phyloP scores from a whole-genome alignment of 1,140 invertebrate species.

The Gerris buenoi region DNA sequence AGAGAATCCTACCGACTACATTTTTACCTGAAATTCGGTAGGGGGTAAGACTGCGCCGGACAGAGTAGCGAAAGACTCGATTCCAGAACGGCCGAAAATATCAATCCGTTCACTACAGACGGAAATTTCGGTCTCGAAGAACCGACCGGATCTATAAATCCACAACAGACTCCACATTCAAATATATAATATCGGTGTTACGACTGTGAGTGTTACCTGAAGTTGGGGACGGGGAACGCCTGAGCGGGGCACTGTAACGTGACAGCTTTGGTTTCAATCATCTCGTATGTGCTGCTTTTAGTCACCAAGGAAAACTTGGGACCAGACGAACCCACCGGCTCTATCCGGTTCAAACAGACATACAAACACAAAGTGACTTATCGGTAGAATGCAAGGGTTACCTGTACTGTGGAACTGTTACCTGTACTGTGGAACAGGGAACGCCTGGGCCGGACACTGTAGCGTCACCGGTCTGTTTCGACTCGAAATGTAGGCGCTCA shows the following conservation, averaged over 20 bases:
- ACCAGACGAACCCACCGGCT: slow-evolving; percentile 36
- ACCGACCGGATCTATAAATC: slow-evolving; percentile 38
- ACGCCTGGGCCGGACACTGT: slow-evolving; percentile 49
- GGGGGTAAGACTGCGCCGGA: slow-evolving; percentile 40
- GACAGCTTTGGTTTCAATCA: slow-evolving; percentile 9
- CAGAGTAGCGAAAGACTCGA: slow-evolving; percentile 33
- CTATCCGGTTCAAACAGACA: too few relatives aligned
- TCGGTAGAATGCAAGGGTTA: too few relatives aligned
- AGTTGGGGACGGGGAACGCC: slow-evolving; percentile 38
- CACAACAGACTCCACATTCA: not conserved
- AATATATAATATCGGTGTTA: not conserved
- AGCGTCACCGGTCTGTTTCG: slow-evolving; percentile 36
- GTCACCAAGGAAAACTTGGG: slow-evolving; percentile 33
- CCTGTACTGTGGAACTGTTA: too few relatives aligned
- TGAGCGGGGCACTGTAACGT: slow-evolving; percentile 27
- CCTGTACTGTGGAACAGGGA: slow-evolving; percentile 52
- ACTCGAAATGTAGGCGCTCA: slow-evolving; percentile 9
- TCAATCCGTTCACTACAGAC: slow-evolving; percentile 30
- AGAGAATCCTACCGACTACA: not conserved
- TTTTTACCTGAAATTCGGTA: slow-evolving; percentile 16
- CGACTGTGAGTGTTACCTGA: slow-evolving; percentile 37
- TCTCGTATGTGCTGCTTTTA: slow-evolving; percentile 28
- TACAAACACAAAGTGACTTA: too few relatives aligned
- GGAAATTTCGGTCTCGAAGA: slow-evolving; percentile 33
- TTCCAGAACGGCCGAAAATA: slow-evolving; percentile 17